These are phyloP conservation scores for Sitophilus oryzae DNA, from an alignment of 1,140 invertebrate species.

Conservation along the genomic window DNA sequence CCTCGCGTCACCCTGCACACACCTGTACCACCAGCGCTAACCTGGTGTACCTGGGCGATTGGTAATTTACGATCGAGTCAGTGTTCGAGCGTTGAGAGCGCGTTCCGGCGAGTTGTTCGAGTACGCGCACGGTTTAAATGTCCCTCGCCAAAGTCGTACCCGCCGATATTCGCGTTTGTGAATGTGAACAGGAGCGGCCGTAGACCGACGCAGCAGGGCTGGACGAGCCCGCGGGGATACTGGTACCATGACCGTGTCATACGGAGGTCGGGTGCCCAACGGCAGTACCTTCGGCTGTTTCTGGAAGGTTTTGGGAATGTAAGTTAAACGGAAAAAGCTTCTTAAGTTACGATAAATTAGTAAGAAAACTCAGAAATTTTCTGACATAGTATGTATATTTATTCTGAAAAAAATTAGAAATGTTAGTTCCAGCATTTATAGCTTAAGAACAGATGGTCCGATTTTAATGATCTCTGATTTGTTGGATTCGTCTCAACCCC, in stretches of 20 bases:
- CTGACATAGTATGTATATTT: too few relatives aligned
- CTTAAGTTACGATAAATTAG: too few relatives aligned
- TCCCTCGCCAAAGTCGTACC: background rate
- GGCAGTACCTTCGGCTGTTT: conserved; percentile 86
- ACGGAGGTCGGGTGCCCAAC: conserved; percentile 81
- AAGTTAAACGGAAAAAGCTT: too few relatives aligned
- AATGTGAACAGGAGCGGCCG: background rate
- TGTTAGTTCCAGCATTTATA: too few relatives aligned
- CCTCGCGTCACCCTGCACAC: conserved; percentile 8
- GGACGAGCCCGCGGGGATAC: conserved; percentile 3
- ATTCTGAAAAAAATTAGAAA: too few relatives aligned
- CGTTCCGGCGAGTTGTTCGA: conserved; percentile 4
- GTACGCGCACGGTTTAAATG: background rate
- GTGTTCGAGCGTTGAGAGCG: conserved; percentile 3
- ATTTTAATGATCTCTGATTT: too few relatives aligned
- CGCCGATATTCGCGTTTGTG: background rate
- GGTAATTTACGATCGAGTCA: conserved; percentile 11
- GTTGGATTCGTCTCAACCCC: too few relatives aligned
- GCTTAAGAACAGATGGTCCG: too few relatives aligned
- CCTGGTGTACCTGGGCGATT: conserved; percentile 15
- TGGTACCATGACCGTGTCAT: conserved; percentile 72
- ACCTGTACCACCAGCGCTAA: conserved; percentile 9
- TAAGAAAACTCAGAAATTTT: too few relatives aligned
- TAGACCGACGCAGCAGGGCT: background rate
- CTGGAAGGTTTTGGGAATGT: conserved; percentile 49